Conservation (phyloP, 2,113 vertebrate genomes). For the Macroglossus sobrinus region DNA sequence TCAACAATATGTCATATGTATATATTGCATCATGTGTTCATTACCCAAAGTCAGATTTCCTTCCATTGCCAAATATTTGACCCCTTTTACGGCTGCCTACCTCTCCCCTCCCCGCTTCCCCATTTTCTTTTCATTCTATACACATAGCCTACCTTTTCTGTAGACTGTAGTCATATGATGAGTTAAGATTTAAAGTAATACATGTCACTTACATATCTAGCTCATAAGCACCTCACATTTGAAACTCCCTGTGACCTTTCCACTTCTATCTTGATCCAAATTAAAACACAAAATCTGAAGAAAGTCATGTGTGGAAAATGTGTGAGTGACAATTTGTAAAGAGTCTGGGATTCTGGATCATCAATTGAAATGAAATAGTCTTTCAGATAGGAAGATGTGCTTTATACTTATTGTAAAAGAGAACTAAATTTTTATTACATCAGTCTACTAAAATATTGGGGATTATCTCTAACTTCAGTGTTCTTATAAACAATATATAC, state of each 20-base stretch:
- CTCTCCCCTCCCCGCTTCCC: no score
- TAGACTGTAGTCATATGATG: not conserved
- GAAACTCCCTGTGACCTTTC: not conserved
- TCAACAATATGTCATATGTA: no score
- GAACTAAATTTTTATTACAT: not conserved
- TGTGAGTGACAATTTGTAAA: not conserved
- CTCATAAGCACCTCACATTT: not conserved
- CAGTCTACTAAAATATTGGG: not conserved
- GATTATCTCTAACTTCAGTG: not conserved
- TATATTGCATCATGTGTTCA: no score
- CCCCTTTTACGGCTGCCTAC: no score
- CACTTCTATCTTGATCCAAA: not conserved
- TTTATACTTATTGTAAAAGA: not conserved
- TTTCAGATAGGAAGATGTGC: not conserved
- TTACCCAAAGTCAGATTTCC: no score
- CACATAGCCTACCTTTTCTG: not conserved
- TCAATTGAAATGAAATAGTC: not conserved
- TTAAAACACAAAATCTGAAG: not conserved
- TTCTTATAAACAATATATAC: not conserved
- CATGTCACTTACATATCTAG: not conserved
- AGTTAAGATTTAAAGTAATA: not conserved
- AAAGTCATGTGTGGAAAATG: not conserved
- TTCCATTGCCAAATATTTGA: no score
- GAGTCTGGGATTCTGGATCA: not conserved
- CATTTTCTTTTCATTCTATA: not conserved